Evolutionary conservation across 37 sponge, comb jelly and placozoan genomes (phyloP).

Genomic region (Halisarca cf. caerulea): DNA sequence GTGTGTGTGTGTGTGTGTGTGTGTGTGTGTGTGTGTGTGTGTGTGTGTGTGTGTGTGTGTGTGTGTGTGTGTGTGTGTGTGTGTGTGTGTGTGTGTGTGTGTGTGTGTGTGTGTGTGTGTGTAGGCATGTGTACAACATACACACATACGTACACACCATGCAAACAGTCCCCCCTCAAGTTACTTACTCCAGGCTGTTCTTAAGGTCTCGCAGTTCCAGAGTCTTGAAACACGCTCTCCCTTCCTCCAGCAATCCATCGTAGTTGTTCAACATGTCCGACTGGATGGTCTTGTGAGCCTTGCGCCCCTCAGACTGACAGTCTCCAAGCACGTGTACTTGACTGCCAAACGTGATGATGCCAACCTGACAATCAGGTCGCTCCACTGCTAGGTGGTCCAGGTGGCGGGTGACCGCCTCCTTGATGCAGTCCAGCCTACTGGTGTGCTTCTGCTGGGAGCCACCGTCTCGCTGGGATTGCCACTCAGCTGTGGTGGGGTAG

Average conservation of each 20-base stretch:
- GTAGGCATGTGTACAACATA: too few relatives aligned
- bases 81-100: too few relatives aligned
- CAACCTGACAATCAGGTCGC: conserved; percentile 49
- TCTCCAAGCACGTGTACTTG: conserved; percentile 77
- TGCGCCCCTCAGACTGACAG: conserved; percentile 6
- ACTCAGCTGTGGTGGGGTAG: conserved; percentile 53
- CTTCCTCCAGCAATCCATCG: conserved; percentile 69
- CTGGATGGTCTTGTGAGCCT: conserved; percentile 9
- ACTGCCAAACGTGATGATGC: conserved; percentile 39
- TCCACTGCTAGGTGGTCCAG: conserved; percentile 73
- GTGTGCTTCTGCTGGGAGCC: conserved; percentile 49
- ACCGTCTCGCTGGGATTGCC: conserved; percentile 69
- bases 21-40: too few relatives aligned
- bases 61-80: too few relatives aligned
- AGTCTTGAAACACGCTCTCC: conserved; percentile 41
- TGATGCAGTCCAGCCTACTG: conserved; percentile 84
- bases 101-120: too few relatives aligned
- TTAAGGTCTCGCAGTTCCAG: conserved; percentile 25
- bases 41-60: too few relatives aligned
- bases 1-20: too few relatives aligned
- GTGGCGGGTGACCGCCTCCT: conserved; percentile 86
- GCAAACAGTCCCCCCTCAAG: too few relatives aligned
- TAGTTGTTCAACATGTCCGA: conserved; percentile 57
- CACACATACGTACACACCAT: too few relatives aligned
- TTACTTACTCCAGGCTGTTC: conserved; percentile 4